Evolutionary conservation across 2,113 vertebrate species (phyloP).

Genomic region (Salvelinus namaycush): DNA sequence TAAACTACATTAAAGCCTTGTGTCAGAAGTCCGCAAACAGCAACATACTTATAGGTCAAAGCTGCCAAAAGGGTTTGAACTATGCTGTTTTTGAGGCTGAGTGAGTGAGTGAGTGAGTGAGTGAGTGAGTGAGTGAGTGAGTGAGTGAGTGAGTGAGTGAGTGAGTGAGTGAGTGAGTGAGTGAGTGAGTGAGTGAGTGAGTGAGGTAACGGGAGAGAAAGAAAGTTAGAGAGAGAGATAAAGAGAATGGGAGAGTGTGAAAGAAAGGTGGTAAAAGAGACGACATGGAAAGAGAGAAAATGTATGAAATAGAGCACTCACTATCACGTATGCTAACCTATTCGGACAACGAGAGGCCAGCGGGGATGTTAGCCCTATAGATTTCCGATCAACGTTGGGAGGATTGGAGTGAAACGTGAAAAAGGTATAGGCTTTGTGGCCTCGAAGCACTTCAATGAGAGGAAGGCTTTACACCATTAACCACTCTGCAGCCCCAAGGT

Average conservation of each 20-base stretch:
- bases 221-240: background rate
- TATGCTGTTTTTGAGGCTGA: background rate
- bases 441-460: conserved; percentile 52
- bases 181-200: background rate
- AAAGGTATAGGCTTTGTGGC: conserved; percentile 52
- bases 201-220: background rate
- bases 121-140: background rate
- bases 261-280: conserved; percentile 14
- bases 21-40: too few species aligned
- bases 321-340: conserved; percentile 59
- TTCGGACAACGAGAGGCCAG: conserved; percentile 56
- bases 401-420: conserved; percentile 53
- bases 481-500: conserved; percentile 48
- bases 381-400: conserved; percentile 57
- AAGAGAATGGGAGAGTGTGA: background rate
- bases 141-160: background rate
- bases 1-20: background rate
- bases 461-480: conserved; percentile 70
- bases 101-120: background rate
- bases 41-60: background rate
- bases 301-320: conserved; percentile 42
- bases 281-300: background rate
- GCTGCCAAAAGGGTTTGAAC: background rate
- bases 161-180: background rate
- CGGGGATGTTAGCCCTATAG: conserved; percentile 44